Evolutionary conservation across 2,888 invertebrate genomes (phyloP), one percentile per base, ranked within the genome.

Genomic region (Hypomecis punctinalis): DNA sequence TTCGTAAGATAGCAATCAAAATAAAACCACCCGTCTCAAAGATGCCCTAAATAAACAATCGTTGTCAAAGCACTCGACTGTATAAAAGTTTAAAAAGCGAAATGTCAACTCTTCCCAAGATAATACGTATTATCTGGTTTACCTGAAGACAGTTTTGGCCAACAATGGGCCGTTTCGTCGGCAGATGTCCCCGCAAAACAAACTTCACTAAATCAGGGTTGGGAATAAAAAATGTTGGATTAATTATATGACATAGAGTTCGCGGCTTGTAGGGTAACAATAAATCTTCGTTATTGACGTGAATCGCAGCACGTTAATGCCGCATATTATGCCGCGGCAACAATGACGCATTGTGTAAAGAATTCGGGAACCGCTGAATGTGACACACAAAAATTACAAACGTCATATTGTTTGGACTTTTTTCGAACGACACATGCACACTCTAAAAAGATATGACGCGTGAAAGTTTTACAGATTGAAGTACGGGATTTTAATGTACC

Each of bases 211-310:
- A 90, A 89, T 88, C 89, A 88, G 85, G 78, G 76, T 75, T 65
- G 73, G 72, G 80, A 75, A 81, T 82, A 89, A 89, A 90, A 90
- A 89, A 85, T 75, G 73, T 77, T 70, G 83, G 80, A 85, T 84
- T 84, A 85, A 85, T 87, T 86, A 86, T 84, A 85, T 77, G 76
- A 78, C 82, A 85, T 82, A 83, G 81, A 83, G 81, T 73, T 72
- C 73, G 77, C 72, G 82, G 76, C 78, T 79, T 76, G 78, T 80
- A 78, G 82, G 65, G 79, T 78, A 82, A 89, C 90, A 89, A 92
- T 93, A 92, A 91, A 92, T 93, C 84, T 88, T 91, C 89, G 89
- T 90, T 89, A 90, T 85, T 89, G 92, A 90, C 90, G 82, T 88
- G 89, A 85, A 90, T 85, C 86, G 86, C 81, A 84, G 89, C 88